Conservation (phyloP, 2,797 vertebrate species). For the Acanthopagrus latus region DNA sequence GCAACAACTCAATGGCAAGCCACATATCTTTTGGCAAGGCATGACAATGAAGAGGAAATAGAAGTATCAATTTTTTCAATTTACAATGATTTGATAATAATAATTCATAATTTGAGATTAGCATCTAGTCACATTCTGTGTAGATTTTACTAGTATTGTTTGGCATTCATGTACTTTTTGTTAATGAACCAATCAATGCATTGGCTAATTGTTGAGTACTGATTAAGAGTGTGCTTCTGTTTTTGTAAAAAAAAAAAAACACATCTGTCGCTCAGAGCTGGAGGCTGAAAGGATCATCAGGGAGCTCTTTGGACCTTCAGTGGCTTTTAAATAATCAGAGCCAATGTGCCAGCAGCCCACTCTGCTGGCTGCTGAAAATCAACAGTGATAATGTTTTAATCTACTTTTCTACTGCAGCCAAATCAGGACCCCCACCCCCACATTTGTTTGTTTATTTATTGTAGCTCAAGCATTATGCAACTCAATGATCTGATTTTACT, state of each 20-base stretch:
- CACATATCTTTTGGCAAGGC: neutral
- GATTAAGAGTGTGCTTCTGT: neutral
- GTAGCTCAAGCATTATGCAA: conserved; percentile 29
- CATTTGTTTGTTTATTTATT: neutral
- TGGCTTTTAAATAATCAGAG: conserved; percentile 30
- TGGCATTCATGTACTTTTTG: neutral
- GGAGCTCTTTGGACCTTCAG: conserved; percentile 17
- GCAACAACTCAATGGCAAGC: neutral
- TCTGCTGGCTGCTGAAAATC: conserved; percentile 24
- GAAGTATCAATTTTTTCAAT: neutral
- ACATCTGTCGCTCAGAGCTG: neutral
- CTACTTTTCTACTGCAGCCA: conserved; percentile 34
- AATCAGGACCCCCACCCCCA: neutral
- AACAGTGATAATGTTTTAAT: conserved; percentile 51
- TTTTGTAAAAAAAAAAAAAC: neutral
- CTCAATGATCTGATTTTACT: conserved; percentile 51
- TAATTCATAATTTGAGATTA: too few species aligned
- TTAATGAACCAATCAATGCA: neutral
- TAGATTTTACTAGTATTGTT: neutral
- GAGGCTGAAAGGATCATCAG: conserved; percentile 6
- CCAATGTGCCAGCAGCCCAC: conserved; percentile 23
- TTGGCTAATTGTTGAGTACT: neutral
- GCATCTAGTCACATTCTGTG: neutral
- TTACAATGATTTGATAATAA: neutral
- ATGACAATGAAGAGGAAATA: neutral